Base-by-base conservation (phyloP, 2,888 invertebrate genomes). In the Tolmerus cingulatus region DNA sequence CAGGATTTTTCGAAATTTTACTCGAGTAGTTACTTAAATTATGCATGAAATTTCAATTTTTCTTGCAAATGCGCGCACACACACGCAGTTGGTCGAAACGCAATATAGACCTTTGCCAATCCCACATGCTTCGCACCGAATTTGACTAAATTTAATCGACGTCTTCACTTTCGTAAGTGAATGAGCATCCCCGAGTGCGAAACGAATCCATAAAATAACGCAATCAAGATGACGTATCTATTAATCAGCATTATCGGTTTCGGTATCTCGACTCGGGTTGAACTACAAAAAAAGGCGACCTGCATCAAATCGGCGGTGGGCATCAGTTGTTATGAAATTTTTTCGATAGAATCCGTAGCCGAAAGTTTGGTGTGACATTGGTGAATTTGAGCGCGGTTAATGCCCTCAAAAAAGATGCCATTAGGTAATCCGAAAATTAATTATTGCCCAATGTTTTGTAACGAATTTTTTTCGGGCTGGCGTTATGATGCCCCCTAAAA, bases 251-350 rank as follows among this genome's bases (percentile, higher is more conserved):
- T 66, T 66, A 66, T 66, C 23, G 66, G 66, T 66, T 66, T 66
- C 66, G 12, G 66, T 66, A 66, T 66, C 34, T 34, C 12, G 66
- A 23, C 66, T 1, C 27, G 8, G 1, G 19, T 27, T 27, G 12
- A 8, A 66, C 5, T 66, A 23, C 23, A 66, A 66, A 66, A 66
- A n/a, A 46, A 55, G 23, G 27, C 66, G 66, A 23, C 66, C 66
- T 66, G 66, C 66, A 66, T 66, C 66, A 66, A 66, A 66, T 66
- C 66, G 12, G 66, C 66, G 12, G 66, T 66, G 66, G 78, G 19
- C 40, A 51, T 51, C 79, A 30, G 46, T 12, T 87, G 84, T 87
- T 87, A 84, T 77, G 87, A 87, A 87, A 87, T 84, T 37, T 66
- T 66, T 66, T 23, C 76, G 55, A 79, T 79, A 79, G 79, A 79